Conservation (phyloP, 2,888 invertebrate genomes). For the Penaeus monodon region DNA sequence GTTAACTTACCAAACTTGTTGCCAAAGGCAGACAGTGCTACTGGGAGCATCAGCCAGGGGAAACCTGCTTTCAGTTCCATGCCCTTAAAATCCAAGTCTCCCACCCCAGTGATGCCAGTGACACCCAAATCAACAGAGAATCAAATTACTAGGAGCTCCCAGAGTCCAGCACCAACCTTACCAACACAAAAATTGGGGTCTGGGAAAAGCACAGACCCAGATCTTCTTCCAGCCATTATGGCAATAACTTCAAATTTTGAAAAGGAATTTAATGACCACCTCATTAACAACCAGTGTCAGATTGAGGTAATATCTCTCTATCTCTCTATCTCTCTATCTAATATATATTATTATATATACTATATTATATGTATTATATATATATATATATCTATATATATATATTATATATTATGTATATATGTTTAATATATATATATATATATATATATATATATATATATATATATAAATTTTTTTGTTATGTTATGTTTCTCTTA, state of each 20-base stretch:
- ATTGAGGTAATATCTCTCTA: too few species aligned
- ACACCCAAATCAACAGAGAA: constrained; percentile 14
- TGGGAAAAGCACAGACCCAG: background rate
- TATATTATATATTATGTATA: too few species aligned
- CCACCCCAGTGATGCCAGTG: background rate
- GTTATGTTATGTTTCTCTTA: too few species aligned
- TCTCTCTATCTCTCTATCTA: too few species aligned
- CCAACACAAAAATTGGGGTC: background rate
- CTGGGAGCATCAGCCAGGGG: constrained; percentile 22
- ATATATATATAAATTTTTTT: too few species aligned
- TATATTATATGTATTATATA: too few species aligned
- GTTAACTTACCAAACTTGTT: constrained; percentile 18
- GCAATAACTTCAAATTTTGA: background rate
- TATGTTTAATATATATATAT: too few species aligned
- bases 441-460: too few species aligned
- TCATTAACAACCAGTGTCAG: too few species aligned
- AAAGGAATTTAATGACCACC: too few species aligned
- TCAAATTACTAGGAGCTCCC: constrained; percentile 18
- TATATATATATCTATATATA: too few species aligned
- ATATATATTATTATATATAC: too few species aligned
- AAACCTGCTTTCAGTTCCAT: constrained; percentile 13
- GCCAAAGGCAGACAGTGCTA: constrained; percentile 5
- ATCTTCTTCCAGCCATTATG: constrained; percentile 20
- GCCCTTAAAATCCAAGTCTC: constrained; percentile 8
- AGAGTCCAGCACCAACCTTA: constrained; percentile 12